Evolutionary conservation across 1,140 invertebrate genomes (phyloP).

Genomic region (Heliconius hermathena): DNA sequence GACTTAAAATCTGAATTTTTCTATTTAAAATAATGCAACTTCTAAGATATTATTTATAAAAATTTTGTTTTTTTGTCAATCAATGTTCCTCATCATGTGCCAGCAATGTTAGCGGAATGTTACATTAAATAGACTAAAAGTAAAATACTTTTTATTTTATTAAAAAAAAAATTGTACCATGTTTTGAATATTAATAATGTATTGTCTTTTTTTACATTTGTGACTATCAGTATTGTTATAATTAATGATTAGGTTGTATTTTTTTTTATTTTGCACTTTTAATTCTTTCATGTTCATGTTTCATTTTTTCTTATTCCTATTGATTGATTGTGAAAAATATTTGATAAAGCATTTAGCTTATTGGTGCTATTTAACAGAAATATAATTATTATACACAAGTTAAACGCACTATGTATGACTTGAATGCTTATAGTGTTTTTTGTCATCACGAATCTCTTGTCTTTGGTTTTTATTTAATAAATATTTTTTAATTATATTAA

Average conservation of each 20-base stretch:
- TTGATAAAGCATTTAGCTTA: background rate
- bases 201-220: background rate
- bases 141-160: background rate
- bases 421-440: background rate
- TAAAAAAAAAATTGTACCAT: background rate
- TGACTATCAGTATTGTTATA: conserved; percentile 67
- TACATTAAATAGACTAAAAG: background rate
- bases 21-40: too few relatives aligned
- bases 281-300: background rate
- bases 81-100: background rate
- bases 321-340: background rate
- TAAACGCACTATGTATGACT: background rate
- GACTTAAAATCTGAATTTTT: too few relatives aligned
- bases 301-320: conserved; percentile 1
- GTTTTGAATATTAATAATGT: background rate
- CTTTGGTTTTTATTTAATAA: background rate
- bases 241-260: conserved; percentile 65
- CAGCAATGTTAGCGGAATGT: background rate
- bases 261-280: conserved; percentile 34
- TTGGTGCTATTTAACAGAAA: conserved; percentile 19
- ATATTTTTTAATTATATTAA: background rate
- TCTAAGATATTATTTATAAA: too few relatives aligned
- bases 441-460: background rate
- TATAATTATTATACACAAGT: background rate
- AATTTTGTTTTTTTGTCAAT: background rate